Evolutionary conservation across 2,113 vertebrate species (phyloP).

Genomic region (Panurus biarmicus): DNA sequence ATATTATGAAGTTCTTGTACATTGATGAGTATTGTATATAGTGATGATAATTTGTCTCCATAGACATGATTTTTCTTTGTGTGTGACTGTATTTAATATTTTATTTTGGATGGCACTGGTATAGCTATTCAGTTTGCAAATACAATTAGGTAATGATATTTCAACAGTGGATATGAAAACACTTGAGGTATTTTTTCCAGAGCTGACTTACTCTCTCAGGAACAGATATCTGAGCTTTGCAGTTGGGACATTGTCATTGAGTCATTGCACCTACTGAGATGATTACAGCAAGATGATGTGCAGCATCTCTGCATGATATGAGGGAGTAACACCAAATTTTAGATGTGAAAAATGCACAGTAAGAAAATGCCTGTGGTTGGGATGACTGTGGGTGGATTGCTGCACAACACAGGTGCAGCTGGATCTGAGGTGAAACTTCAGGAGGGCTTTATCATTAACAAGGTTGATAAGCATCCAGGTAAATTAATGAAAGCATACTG

Average conservation of each 20-base stretch:
- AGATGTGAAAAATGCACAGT: background rate
- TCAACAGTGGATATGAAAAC: background rate
- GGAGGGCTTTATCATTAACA: background rate
- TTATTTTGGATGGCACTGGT: background rate
- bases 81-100: background rate
- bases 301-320: background rate
- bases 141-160: background rate
- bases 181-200: background rate
- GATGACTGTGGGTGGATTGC: fast-evolving
- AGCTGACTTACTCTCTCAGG: background rate
- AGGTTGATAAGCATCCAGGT: background rate
- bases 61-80: background rate
- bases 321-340: background rate
- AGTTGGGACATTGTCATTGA: background rate
- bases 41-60: background rate
- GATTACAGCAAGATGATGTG: background rate
- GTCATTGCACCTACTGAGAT: background rate
- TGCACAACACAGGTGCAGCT: background rate
- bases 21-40: background rate
- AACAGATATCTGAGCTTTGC: background rate
- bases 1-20: background rate
- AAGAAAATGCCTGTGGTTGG: fast-evolving
- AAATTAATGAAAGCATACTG: background rate
- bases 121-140: background rate
- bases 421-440: background rate